phyloP scores from a whole-genome alignment of 2,797 vertebrate species.

The Lithobates sylvaticus region DNA sequence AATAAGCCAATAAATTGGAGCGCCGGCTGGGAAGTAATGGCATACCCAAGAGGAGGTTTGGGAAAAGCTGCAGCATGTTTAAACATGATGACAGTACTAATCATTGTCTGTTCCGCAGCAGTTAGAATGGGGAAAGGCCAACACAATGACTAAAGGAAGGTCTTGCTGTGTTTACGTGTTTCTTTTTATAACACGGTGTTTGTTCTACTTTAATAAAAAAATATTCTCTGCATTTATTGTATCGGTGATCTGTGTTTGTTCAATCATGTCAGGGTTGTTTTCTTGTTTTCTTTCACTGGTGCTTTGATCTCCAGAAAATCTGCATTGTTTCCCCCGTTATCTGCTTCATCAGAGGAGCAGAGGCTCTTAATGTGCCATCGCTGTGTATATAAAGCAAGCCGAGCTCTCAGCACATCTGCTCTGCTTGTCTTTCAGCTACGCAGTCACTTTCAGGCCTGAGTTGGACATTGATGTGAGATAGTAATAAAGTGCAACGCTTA shows the following conservation, averaged over 20 bases:
- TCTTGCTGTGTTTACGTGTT: not conserved
- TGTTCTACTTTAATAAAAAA: not conserved
- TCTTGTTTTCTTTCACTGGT: not conserved
- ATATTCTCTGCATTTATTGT: not conserved
- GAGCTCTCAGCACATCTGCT: constrained; percentile 4
- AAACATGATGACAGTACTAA: not conserved
- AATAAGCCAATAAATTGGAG: not conserved
- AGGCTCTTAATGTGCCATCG: not conserved
- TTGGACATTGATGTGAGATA: too few relatives aligned
- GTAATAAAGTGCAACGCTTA: too few relatives aligned
- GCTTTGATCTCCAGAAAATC: not conserved
- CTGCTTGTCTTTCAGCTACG: not conserved
- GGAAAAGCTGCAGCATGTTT: not conserved
- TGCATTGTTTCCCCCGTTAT: constrained; percentile 6
- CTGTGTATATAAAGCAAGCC: not conserved
- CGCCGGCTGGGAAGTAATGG: not conserved
- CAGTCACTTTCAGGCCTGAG: not conserved
- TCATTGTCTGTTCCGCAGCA: not conserved
- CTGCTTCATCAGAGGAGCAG: not conserved
- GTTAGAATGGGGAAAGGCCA: not conserved
- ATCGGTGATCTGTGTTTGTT: not conserved
- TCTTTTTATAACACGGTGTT: not conserved
- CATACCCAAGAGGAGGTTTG: not conserved
- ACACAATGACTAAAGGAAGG: not conserved
- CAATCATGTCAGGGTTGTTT: not conserved